phyloP scores from a whole-genome alignment of 1,140 invertebrate genomes.

The Hormaphis cornu region DNA sequence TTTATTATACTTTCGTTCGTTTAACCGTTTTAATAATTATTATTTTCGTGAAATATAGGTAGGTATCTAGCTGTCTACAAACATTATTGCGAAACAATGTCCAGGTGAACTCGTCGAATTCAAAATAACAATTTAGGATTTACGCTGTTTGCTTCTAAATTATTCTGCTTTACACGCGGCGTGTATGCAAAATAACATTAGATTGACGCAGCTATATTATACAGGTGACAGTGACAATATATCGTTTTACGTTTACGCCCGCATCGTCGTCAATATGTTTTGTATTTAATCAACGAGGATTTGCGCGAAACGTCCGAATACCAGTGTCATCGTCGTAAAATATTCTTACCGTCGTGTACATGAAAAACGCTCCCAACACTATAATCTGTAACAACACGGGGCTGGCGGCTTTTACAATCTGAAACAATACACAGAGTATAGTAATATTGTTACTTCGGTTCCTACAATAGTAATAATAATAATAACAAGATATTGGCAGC shows the following conservation, averaged over 20 bases:
- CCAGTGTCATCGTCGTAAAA: neutral
- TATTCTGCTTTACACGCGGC: neutral
- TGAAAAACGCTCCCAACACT: slow-evolving; percentile 80
- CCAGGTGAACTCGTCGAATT: neutral
- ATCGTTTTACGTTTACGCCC: neutral
- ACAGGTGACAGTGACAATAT: too few relatives aligned
- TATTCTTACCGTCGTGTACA: slow-evolving; percentile 79
- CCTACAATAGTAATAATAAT: too few relatives aligned
- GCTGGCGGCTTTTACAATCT: slow-evolving; percentile 89
- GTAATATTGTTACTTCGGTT: too few relatives aligned
- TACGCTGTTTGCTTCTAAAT: neutral
- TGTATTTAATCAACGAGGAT: neutral
- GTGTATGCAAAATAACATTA: neutral
- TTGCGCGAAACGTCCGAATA: neutral
- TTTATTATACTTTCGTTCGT: neutral
- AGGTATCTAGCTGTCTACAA: neutral
- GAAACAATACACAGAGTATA: slow-evolving; percentile 38
- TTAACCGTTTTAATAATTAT: too few relatives aligned
- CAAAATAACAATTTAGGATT: neutral
- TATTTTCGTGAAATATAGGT: neutral
- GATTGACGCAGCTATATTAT: too few relatives aligned
- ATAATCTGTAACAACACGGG: slow-evolving; percentile 83
- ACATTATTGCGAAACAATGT: neutral
- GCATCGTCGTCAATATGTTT: neutral
- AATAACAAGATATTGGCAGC: too few relatives aligned